A percentile compares a stretch with the other conserved stretches of the same genome.
Conservation (phyloP, 2,797 vertebrate genomes). For the Bryconaethiops microstoma region DNA sequence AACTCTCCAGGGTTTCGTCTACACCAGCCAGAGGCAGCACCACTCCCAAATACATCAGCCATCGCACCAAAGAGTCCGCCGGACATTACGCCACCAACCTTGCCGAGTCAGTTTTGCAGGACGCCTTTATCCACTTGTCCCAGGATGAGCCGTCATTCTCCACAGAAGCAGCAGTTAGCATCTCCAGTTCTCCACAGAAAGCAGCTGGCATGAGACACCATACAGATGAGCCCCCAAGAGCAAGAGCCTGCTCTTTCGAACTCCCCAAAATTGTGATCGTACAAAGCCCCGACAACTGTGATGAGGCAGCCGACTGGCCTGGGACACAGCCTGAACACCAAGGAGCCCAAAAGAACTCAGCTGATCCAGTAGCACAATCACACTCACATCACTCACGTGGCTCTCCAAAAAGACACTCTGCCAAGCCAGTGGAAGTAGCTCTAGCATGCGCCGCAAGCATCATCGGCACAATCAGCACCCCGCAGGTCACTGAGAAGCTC, state of each 20-base stretch:
- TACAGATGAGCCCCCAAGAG: slow-evolving; percentile 65
- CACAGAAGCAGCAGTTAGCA: slow-evolving; percentile 81
- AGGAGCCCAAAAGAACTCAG: slow-evolving; percentile 61
- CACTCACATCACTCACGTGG: slow-evolving; percentile 42
- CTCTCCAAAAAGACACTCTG: slow-evolving; percentile 58
- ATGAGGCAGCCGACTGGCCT: slow-evolving; percentile 81
- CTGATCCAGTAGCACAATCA: slow-evolving; percentile 44
- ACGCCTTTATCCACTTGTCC: slow-evolving; percentile 93
- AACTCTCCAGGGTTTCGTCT: slow-evolving; percentile 51
- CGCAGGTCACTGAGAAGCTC: slow-evolving; percentile 86
- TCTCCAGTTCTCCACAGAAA: slow-evolving; percentile 68
- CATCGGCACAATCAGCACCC: slow-evolving; percentile 91
- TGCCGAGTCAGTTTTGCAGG: slow-evolving; percentile 94
- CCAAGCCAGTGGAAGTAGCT: slow-evolving; percentile 88
- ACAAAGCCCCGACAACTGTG: slow-evolving; percentile 90
- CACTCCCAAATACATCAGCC: slow-evolving; percentile 33
- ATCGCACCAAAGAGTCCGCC: slow-evolving; percentile 76
- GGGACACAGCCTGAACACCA: slow-evolving; percentile 66
- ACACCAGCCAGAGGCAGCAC: slow-evolving; percentile 25
- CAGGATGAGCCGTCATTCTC: slow-evolving; percentile 84
- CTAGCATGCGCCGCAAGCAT: slow-evolving; percentile 92
- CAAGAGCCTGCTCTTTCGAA: slow-evolving; percentile 85
- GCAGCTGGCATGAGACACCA: slow-evolving; percentile 62
- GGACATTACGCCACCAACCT: slow-evolving; percentile 93
- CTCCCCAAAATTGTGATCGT: slow-evolving; percentile 97